Evolutionary conservation across 2,888 invertebrate species (phyloP).

Genomic region (Hirtodrosophila cameraria): DNA sequence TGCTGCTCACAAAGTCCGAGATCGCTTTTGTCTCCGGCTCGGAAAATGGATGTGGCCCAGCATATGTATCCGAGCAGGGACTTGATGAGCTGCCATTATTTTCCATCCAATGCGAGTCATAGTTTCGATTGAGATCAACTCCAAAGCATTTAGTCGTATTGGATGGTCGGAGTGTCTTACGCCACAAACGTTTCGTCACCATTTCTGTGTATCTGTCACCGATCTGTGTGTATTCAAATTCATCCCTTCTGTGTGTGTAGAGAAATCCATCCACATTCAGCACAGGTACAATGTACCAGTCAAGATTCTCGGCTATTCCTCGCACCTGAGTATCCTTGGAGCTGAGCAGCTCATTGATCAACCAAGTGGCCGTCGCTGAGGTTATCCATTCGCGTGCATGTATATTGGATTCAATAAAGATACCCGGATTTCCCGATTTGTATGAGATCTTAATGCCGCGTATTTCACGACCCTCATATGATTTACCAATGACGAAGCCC

Average conservation of each 20-base stretch:
- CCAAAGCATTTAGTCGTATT: slow-evolving; percentile 78
- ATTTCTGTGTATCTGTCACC: no score
- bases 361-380: slow-evolving; percentile 88
- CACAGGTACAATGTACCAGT: slow-evolving; percentile 91
- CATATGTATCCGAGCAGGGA: slow-evolving; percentile 83
- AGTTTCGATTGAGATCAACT: slow-evolving; percentile 83
- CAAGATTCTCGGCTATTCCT: slow-evolving; percentile 87
- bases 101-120: slow-evolving; percentile 80
- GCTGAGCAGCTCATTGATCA: slow-evolving; percentile 89
- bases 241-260: slow-evolving; percentile 86
- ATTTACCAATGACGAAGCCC: slow-evolving; percentile 84
- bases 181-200: slow-evolving; percentile 88
- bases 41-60: slow-evolving; percentile 85
- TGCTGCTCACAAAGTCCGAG: slow-evolving; percentile 83
- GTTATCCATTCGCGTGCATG: slow-evolving; percentile 90
- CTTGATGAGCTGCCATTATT: slow-evolving; percentile 84
- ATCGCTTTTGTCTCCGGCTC: slow-evolving; percentile 85
- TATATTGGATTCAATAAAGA: slow-evolving; percentile 88
- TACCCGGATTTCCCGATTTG: slow-evolving; percentile 84
- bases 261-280: slow-evolving; percentile 91
- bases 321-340: slow-evolving; percentile 86
- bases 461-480: slow-evolving; percentile 87
- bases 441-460: slow-evolving; percentile 85
- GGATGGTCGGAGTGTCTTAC: slow-evolving; percentile 87
- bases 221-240: slow-evolving; percentile 72